Percentiles rank a stretch among this genome's conserved stretches.
Conservation (phyloP, 1,140 invertebrate species). For the Patella vulgata region DNA sequence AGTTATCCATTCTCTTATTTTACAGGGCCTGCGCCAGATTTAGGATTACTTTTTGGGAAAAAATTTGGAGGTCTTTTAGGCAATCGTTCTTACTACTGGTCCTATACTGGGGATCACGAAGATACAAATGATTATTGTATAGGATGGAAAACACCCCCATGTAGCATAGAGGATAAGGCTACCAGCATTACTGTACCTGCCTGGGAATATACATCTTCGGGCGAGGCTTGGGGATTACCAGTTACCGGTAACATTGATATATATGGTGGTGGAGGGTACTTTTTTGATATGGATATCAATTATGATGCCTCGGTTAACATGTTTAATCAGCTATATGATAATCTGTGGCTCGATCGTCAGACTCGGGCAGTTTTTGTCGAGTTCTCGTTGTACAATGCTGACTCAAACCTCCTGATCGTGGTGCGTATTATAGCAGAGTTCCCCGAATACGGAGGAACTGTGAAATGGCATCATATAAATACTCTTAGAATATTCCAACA, state of each 20-base stretch:
- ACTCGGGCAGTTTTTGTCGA: slow-evolving; percentile 69
- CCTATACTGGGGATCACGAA: slow-evolving; percentile 10
- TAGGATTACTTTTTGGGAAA: neutral
- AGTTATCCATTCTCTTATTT: too few species aligned
- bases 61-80: slow-evolving; percentile 9
- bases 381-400: slow-evolving; percentile 69
- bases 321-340: slow-evolving; percentile 55
- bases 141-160: slow-evolving; percentile 18
- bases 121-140: slow-evolving; percentile 27
- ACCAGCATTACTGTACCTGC: slow-evolving; percentile 20
- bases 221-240: slow-evolving; percentile 39
- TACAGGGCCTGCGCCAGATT: too few species aligned
- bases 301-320: slow-evolving; percentile 19
- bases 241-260: slow-evolving; percentile 26
- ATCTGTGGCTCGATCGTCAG: slow-evolving; percentile 67
- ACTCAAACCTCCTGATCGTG: slow-evolving; percentile 40
- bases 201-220: slow-evolving; percentile 27
- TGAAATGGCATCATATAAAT: slow-evolving; percentile 17
- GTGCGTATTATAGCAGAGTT: slow-evolving; percentile 57
- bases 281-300: slow-evolving; percentile 30
- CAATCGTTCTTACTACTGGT: slow-evolving; percentile 3
- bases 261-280: slow-evolving; percentile 42
- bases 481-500: slow-evolving; percentile 18
- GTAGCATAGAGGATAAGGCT: slow-evolving; percentile 11
- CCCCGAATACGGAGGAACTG: slow-evolving; percentile 62